These are phyloP conservation scores for Lytechinus pictus DNA, from an alignment of 35 echinoderm and acorn worm genomes.

Conservation along the genomic window DNA sequence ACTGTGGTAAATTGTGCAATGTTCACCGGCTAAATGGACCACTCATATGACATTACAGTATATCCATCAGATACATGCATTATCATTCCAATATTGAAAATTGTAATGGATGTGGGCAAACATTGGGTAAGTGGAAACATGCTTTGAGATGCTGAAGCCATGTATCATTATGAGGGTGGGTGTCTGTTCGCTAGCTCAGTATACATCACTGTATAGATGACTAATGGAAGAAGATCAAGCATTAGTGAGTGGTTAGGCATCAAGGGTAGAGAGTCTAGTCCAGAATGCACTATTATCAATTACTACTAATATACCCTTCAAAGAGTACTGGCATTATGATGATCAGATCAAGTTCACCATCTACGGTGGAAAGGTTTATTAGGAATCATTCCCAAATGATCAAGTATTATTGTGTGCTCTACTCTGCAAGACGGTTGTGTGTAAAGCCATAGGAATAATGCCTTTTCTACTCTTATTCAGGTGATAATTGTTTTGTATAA, in stretches of 20 bases:
- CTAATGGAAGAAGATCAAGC: not conserved
- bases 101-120: not conserved
- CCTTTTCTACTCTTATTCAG: not conserved
- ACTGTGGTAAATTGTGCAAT: too few relatives aligned
- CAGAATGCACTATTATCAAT: constrained; percentile 1
- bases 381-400: not conserved
- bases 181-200: not conserved
- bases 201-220: not conserved
- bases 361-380: not conserved
- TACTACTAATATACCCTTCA: not conserved
- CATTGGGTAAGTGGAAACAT: not conserved
- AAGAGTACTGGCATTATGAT: not conserved
- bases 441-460: not conserved
- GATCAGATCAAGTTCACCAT: not conserved
- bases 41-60: too few relatives aligned
- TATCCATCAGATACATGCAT: not conserved
- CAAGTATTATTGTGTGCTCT: not conserved
- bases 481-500: not conserved
- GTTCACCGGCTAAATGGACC: too few relatives aligned
- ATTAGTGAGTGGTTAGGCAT: not conserved
- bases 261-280: not conserved
- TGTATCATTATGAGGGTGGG: not conserved
- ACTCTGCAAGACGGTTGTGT: not conserved
- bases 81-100: not conserved
- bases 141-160: not conserved